Base-by-base conservation (phyloP, 2,113 vertebrate genomes). In the Rostratula benghalensis region DNA sequence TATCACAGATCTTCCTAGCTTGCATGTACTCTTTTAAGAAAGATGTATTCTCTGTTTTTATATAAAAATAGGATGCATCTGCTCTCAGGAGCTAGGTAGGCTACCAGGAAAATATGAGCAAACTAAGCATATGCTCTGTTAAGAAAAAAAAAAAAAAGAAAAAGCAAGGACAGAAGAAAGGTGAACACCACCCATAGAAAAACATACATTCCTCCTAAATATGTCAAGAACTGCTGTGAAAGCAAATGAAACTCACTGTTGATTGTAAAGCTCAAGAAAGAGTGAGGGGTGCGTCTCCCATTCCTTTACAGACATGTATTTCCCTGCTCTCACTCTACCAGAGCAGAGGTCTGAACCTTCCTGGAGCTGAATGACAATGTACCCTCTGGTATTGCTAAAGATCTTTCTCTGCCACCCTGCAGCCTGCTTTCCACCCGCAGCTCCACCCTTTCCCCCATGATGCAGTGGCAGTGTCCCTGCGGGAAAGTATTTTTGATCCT, bases 51-150 rank as follows among this genome's bases (percentile, higher is more conserved):
- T 61, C 9, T 89, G 43, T 43, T 90, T 95, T 87, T 56, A 48
- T 43, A 59, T 14, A 89, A 87, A 93, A 87, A 75, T 54, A 95
- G 65, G 31, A 71, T 43, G 33, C 63, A 84, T 89, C 81, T 91
- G 77, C 51, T 91, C 35, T 67, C 56, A 89, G 60, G 46, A 95
- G 25, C 43, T 23, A 67, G 46, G 65, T 23, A 89, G 54, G 41
- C 54, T 84, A 88, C 31, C 27, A 73, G 31, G 54, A 92, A 94
- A 93, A 88, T 33, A 28, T 11, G 82, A 78, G 25, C 30, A 78
- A 14, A 43, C 64, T 73, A 90, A 90, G n/a, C 43, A 65, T 76
- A 80, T 54, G 45, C 10, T 86, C 22, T 65, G 10, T 16, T 85
- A 60, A 1, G 0, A 20, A 56, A 51, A 63, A 61, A 70, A 67